Evolutionary conservation across 2,113 vertebrate genomes (phyloP).

Genomic region (Globicephala melas): DNA sequence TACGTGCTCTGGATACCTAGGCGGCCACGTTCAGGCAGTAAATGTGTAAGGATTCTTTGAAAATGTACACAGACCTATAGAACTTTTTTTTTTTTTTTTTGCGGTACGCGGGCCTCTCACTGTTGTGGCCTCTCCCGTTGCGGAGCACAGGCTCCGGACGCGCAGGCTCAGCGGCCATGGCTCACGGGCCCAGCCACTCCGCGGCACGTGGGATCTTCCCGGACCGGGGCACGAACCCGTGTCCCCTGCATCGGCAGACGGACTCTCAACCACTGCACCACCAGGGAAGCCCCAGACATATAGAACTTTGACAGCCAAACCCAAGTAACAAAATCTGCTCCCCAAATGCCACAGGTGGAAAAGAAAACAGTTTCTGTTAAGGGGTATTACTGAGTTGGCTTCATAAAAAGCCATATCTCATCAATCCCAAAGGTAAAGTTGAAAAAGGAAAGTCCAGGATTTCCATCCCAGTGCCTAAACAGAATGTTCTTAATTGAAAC

Average conservation of each 20-base stretch:
- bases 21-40: neutral
- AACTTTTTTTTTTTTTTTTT: no score
- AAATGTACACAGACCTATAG: neutral
- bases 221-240: no score
- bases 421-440: neutral
- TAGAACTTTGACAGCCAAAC: neutral
- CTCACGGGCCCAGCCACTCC: no score
- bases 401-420: neutral
- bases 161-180: no score
- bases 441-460: neutral
- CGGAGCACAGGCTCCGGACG: no score
- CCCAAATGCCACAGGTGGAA: neutral
- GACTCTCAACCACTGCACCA: no score
- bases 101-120: no score
- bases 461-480: neutral
- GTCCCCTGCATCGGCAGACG: no score
- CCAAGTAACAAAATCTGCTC: neutral
- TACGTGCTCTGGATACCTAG: neutral
- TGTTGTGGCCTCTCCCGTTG: no score
- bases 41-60: neutral
- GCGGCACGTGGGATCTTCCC: no score
- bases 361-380: neutral
- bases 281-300: neutral
- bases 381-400: neutral
- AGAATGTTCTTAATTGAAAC: neutral